Base-by-base conservation (phyloP, 1,140 invertebrate genomes). In the Pseudomyrmex concolor region DNA sequence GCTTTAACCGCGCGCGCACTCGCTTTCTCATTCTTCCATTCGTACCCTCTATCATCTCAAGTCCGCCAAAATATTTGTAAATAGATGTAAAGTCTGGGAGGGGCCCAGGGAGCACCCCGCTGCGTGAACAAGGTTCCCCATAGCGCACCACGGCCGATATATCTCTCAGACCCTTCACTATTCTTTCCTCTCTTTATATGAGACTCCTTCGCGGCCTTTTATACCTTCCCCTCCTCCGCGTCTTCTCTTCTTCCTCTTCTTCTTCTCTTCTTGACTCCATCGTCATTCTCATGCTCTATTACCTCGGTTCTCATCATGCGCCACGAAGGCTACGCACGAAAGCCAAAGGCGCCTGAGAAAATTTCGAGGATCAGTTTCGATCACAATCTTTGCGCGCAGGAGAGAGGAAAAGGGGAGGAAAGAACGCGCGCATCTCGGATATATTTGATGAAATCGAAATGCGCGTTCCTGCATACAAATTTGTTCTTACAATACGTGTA, bases 41-140 rank as follows among this genome's bases (percentile, higher is more conserved):
- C 72, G 86, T 88, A 84, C 50, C 80, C 62, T 82, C 70, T 64
- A 73, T 89, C 88, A 72, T 81, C 17, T 73, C 70, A 73, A 83
- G 45, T 86, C 87, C 89, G 92, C 92, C 92, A 93, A 93, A 93
- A 93, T 93, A 91, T 93, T 93, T 92, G 92, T 93, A 93, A 93
- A 93, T 93, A 93, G 90, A 91, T 91, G 85, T 89, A 86, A 89
- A 92, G 88, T 92, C 89, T 91, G 87, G 92, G 89, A 90, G 92
- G 92, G 89, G 86, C 89, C 64, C 78, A 68, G 72, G 84, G 90
- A 84, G 83, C 89, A 80, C 76, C 92, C 91, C 83, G 92, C 92
- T 91, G 92, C 66, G 92, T 86, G 89, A 90, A 91, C 90, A 91
- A 86, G 92, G 86, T 90, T 71, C 92, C 92, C 92, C 92, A 93